Conservation (phyloP, 2,888 invertebrate genomes). For the Linnaemya vulpina region DNA sequence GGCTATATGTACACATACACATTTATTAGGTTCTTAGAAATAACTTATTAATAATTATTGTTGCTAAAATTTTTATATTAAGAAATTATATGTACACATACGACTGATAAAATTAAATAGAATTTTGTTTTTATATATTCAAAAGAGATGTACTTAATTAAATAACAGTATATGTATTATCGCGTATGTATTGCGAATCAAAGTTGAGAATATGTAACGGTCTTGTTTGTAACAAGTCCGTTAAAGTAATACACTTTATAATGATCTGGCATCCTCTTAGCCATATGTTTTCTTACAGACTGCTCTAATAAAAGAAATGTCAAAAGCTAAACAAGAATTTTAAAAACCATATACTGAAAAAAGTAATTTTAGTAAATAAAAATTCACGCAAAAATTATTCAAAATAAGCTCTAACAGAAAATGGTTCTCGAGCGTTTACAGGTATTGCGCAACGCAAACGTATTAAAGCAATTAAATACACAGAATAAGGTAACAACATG, state of each 20-base stretch:
- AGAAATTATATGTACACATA: neutral
- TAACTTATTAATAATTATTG: neutral
- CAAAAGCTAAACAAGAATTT: conserved; percentile 18
- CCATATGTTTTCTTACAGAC: conserved; percentile 9
- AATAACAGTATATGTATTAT: too few relatives aligned
- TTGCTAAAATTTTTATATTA: neutral
- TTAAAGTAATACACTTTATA: neutral
- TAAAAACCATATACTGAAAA: too few relatives aligned
- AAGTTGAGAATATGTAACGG: conserved; percentile 13
- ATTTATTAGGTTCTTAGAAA: neutral
- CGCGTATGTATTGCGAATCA: too few relatives aligned
- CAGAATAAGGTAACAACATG: conserved; percentile 75
- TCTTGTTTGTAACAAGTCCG: neutral
- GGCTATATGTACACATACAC: conserved; percentile 3
- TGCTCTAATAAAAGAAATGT: conserved; percentile 42
- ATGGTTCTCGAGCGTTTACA: conserved; percentile 77
- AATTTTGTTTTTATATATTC: neutral
- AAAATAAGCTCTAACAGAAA: conserved; percentile 62
- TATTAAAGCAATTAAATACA: conserved; percentile 68
- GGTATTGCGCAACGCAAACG: conserved; percentile 74
- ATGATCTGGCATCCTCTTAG: neutral
- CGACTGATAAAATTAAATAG: neutral
- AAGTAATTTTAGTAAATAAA: conserved; percentile 52
- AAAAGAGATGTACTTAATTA: neutral
- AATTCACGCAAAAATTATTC: neutral